A percentile compares a stretch with the other conserved stretches of the same genome.
phyloP scores from a whole-genome alignment of 1,140 invertebrate species.

The Nasonia longicornis region DNA sequence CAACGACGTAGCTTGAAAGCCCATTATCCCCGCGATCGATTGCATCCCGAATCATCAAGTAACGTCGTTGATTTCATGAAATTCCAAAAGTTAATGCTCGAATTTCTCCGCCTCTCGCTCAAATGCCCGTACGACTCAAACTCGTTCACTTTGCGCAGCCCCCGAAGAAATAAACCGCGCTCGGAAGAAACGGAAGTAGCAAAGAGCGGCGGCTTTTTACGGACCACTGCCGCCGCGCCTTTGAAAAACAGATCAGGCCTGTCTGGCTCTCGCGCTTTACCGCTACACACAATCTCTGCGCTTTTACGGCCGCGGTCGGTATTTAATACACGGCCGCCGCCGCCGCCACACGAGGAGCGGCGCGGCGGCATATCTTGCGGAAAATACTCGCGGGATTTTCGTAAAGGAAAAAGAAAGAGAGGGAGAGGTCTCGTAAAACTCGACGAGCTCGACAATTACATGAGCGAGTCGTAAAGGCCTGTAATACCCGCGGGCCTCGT shows the following conservation, averaged over 20 bases:
- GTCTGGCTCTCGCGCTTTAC: constrained; percentile 2
- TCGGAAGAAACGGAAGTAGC: not conserved
- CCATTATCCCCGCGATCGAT: not conserved
- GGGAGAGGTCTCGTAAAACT: constrained; percentile 61
- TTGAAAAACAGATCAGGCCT: constrained; percentile 38
- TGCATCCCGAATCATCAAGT: not conserved
- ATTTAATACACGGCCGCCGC: constrained; percentile 26
- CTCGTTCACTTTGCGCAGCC: not conserved
- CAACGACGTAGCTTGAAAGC: not conserved
- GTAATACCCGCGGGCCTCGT: constrained; percentile 57
- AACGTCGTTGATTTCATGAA: not conserved
- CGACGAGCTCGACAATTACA: constrained; percentile 67
- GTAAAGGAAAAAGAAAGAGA: not conserved
- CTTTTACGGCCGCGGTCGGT: constrained; percentile 17
- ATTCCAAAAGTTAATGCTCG: too few species aligned
- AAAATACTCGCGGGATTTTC: constrained; percentile 1
- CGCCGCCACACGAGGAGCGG: too few species aligned
- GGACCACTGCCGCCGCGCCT: not conserved
- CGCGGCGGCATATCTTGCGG: not conserved
- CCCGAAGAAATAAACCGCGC: not conserved
- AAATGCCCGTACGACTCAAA: not conserved
- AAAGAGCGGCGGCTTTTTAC: not conserved
- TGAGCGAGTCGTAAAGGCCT: constrained; percentile 64
- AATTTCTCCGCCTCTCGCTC: too few species aligned
- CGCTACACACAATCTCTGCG: constrained; percentile 10